Base-by-base conservation (phyloP, 2,797 vertebrate genomes). In the Acanthurus tractus region DNA sequence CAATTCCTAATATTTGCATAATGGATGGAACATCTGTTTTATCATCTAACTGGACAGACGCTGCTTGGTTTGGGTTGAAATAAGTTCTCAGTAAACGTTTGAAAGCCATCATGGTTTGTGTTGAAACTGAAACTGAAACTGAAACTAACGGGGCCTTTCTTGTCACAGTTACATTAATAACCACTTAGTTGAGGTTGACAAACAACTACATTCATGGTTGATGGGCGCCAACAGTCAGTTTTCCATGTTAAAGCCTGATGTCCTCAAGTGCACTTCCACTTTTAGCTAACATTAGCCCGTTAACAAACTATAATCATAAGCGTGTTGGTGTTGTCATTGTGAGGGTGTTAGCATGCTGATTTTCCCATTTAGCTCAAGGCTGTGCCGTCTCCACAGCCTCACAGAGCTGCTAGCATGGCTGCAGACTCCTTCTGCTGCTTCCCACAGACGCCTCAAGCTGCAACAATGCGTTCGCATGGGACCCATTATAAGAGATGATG, bases 381-480 rank as follows among this genome's bases (percentile, higher is more conserved):
- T 1, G 38, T 23, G 34, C 38, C 45, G 34, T 58, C 34, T 22
- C 13, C 36, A n/a, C 11, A 25, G 12, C 25, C 17, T 55, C 38
- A 6, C 20, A 44, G 25, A 57, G 57, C 46, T 68, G 45, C 58
- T 18, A 34, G 42, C 13, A 36, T 6, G 23, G 18, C 34, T 70
- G 36, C 3, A 2, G 63, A 25, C 17, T 58, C 17, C 22, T 11
- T n/a, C 7, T 42, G 8, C 25, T 55, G 3, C 67, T 45, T 18
- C 8, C 22, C n/a, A 34, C 0, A 8, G 23, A 53, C 11, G 42
- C 81, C 56, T 66, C n/a, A 1, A 78, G 56, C 74, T 65, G 8
- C 8, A 40, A 50, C 63, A 10, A 1, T 18, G 56, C 38, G 62
- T 52, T 62, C 63, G 58, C 44, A 40, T 48, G 70, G 56, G 56